phyloP scores from a whole-genome alignment of 2,888 invertebrate genomes.

The Drosophila glabriapex region DNA sequence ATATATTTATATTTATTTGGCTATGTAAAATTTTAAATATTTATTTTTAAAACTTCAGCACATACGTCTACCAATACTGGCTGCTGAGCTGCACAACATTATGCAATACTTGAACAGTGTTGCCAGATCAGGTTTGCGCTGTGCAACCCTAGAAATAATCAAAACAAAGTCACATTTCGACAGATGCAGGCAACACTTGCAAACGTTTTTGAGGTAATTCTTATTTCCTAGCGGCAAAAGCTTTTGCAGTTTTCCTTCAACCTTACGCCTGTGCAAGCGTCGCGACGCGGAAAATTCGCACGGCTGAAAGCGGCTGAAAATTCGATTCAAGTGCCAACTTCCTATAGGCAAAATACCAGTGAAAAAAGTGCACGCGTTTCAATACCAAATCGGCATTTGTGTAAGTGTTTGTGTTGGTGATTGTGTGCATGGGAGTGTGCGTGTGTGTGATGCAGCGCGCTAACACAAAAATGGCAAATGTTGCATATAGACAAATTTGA shows the following conservation, averaged over 20 bases:
- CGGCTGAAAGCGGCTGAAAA: constrained; percentile 53
- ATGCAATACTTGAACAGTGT: constrained; percentile 43
- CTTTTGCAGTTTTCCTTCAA: constrained; percentile 74
- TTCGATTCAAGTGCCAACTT: constrained; percentile 61
- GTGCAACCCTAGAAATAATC: constrained; percentile 56
- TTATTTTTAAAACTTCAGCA: constrained; percentile 4
- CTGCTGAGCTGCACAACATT: constrained; percentile 9
- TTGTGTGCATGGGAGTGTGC: constrained; percentile 12
- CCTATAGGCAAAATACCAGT: constrained; percentile 31
- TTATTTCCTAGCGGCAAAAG: constrained; percentile 70
- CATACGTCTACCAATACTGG: constrained; percentile 27
- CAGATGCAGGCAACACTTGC: constrained; percentile 61
- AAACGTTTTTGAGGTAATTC: constrained; percentile 61
- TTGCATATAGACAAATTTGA: constrained; percentile 63
- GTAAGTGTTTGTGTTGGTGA: constrained; percentile 36
- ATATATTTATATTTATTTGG: not conserved
- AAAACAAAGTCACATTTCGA: constrained; percentile 60
- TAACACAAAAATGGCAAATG: constrained; percentile 65
- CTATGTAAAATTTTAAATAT: not conserved
- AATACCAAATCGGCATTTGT: constrained; percentile 30
- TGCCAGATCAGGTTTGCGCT: constrained; percentile 37
- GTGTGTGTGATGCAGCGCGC: constrained; percentile 47
- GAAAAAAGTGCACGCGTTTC: constrained; percentile 50
- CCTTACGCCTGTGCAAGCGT: constrained; percentile 61
- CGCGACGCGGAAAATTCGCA: constrained; percentile 48